These are phyloP conservation scores for Tetramorium simillimum DNA, from an alignment of 1,140 invertebrate genomes.

Conservation along the genomic window DNA sequence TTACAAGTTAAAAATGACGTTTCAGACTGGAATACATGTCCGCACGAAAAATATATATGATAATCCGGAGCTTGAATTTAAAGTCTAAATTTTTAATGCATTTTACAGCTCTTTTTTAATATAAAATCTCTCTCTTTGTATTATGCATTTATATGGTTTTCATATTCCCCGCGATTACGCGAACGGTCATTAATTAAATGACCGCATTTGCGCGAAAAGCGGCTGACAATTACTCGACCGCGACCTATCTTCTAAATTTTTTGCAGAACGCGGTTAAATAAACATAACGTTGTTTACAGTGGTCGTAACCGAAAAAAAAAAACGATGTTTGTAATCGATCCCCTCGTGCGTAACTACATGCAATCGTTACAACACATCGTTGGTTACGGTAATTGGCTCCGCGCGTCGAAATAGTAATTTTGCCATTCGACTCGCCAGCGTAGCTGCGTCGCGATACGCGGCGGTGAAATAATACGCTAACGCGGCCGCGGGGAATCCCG, in stretches of 20 bases:
- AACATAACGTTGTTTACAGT: slow-evolving; percentile 36
- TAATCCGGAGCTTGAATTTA: background rate
- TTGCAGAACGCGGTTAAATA: slow-evolving; percentile 21
- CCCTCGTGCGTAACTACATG: slow-evolving; percentile 34
- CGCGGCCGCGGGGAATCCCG: slow-evolving; percentile 12
- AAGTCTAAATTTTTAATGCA: background rate
- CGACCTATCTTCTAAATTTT: background rate
- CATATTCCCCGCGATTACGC: background rate
- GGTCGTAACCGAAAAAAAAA: slow-evolving; percentile 26
- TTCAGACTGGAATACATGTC: background rate
- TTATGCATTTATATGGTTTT: background rate
- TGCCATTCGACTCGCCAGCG: slow-evolving; percentile 29
- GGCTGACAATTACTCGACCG: background rate
- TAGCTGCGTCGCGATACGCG: slow-evolving; percentile 12
- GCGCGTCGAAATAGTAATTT: slow-evolving; percentile 55
- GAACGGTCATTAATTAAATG: background rate
- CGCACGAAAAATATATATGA: background rate
- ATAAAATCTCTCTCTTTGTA: background rate
- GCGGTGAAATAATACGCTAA: slow-evolving; percentile 32
- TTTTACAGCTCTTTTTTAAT: background rate
- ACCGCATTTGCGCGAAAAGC: background rate
- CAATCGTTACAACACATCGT: slow-evolving; percentile 53
- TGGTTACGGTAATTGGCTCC: slow-evolving; percentile 48
- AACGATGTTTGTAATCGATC: slow-evolving; percentile 23
- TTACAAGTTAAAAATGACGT: slow-evolving; percentile 37